Base-by-base conservation (phyloP, 2,888 invertebrate species). In the Hydriomena furcata region DNA sequence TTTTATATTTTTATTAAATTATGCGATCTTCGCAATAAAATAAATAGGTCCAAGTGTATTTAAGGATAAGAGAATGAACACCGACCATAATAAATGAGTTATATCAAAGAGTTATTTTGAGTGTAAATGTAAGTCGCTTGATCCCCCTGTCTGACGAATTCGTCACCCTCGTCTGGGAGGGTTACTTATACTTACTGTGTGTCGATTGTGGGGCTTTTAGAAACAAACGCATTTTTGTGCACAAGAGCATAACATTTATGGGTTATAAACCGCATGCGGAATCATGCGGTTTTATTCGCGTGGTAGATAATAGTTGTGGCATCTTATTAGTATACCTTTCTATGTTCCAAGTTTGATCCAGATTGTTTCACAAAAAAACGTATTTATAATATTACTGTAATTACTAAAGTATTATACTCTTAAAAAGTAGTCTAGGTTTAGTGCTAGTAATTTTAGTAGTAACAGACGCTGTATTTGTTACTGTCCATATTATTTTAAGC, bases 111-210 rank as follows among this genome's bases (percentile, higher is more conserved):
- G 70, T 72, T 68, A 67, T 71, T 72, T 68, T 67, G 64, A 73
- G 73, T 72, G 70, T 71, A 68, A 71, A 71, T 71, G 73, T 66
- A 68, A 63, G 63, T 60, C 66, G 65, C 65, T 68, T 68, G 71
- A 73, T 74, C 73, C 73, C 65, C 62, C 66, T 65, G 61, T 67
- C 71, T 63, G 45, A 45, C 52, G 56, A 51, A 58, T 55, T 52
- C 58, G 61, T 57, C 61, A 57, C 61, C 61, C 61, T 57, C 44
- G 58, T 58, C 58, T 55, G 59, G 45, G 44, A 51, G 50, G 52
- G 52, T 43, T 32, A 30, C 35, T 1, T 25, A 23, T n/a, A n/a
- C n/a, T n/a, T n/a, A n/a, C 36, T 32, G 32, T 46, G 40, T 34
- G 52, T 41, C 20, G 31, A 12, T 41, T 42, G 47, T 37, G 34